Percentiles rank a stretch among this genome's conserved stretches.
phyloP scores from a whole-genome alignment of 1,140 invertebrate genomes.

The Calliopsis andreniformis region DNA sequence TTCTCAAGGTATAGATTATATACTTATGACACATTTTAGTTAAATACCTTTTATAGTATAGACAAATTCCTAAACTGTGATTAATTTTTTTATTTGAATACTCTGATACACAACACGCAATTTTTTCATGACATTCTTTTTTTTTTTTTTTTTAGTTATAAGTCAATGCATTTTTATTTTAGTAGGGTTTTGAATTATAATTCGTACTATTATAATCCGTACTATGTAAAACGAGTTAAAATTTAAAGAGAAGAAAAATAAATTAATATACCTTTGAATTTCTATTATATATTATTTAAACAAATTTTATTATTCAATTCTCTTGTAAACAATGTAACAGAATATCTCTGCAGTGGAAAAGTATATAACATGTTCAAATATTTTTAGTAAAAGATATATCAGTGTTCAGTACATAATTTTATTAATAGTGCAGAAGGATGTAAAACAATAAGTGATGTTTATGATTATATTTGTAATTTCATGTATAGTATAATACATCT shows the following conservation, averaged over 20 bases:
- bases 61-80: conserved; percentile 15
- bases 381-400: conserved; percentile 19
- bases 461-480: conserved; percentile 56
- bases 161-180: not conserved
- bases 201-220: too few relatives aligned
- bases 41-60: conserved; percentile 1
- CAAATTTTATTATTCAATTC: not conserved
- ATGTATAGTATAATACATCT: conserved; percentile 57
- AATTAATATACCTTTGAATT: not conserved
- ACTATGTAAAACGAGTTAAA: not conserved
- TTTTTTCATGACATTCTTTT: conserved; percentile 7
- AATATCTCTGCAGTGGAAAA: conserved; percentile 22
- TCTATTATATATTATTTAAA: not conserved
- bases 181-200: too few relatives aligned
- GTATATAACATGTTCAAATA: conserved; percentile 47
- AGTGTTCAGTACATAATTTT: conserved; percentile 26
- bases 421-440: conserved; percentile 11
- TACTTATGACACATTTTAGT: conserved; percentile 26
- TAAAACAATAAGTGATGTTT: conserved; percentile 39
- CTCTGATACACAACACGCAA: not conserved
- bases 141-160: not conserved
- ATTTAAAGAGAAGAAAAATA: not conserved
- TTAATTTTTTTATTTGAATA: conserved; percentile 29
- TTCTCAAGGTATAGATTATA: conserved; percentile 18
- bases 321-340: conserved; percentile 16